Base-by-base conservation (phyloP, 2,113 vertebrate species). In the Amia ocellicauda region DNA sequence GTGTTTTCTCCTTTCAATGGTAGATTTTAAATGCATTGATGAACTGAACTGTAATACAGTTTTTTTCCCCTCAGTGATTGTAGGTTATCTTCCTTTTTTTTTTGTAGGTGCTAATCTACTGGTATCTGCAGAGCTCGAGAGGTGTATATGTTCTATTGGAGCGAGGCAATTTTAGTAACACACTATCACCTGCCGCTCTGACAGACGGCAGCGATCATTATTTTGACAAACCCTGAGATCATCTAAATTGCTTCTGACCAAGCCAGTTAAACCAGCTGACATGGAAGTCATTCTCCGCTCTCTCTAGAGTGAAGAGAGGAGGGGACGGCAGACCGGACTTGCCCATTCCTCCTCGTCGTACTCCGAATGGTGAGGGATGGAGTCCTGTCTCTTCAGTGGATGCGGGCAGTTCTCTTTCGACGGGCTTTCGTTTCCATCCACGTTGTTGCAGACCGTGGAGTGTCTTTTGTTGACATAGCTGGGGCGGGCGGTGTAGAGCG, bases 311-410 rank as follows among this genome's bases (percentile, higher is more conserved):
- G 45, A 13, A 17, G 5, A 47, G 14, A n/a, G 43, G 2, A 16
- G 17, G n/a, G 17, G 14, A 47, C 14, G 5, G 45, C 36, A 27
- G 50, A 14, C 8, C 43, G 66, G 70, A 86, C 90, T 90, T 88
- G 85, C 94, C 94, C 94, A 95, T 72, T 93, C 91, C 26, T 93
- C 93, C 20, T 94, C 92, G 14, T 94, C 86, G 9, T 93, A 93
- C 70, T 92, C 91, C 0, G 68, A 72, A 5, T 91, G 85, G 7
- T 83, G 81, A 1, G 81, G 86, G 49, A 85, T 83, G 2, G 73
- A 86, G 41, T 89, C 88, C 54, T 87, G 88, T 23, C 80, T 84
- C 40, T 75, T 69, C 0, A 80, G 45, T 0, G 62, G 45, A 0
- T 20, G 8, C 2, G 3, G 28, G 0, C 71, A 78, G 0, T 82